Base-by-base conservation (phyloP, 2,113 vertebrate species). In the Poicephalus meyeri region DNA sequence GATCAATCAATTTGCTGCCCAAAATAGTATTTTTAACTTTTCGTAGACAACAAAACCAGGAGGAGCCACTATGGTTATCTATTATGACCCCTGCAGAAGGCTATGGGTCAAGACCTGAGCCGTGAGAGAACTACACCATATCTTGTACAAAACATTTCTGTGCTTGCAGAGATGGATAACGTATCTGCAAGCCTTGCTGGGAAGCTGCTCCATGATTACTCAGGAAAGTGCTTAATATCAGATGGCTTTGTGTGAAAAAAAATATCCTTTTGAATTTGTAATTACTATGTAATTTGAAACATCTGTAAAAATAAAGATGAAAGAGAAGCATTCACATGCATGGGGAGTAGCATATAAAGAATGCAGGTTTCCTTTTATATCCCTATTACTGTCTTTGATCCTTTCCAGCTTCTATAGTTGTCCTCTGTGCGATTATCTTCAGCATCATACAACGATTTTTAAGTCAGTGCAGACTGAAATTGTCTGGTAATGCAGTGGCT, bases 221-320 rank as follows among this genome's bases (percentile, higher is more conserved):
- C 35, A 88, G 44, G 6, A 81, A 28, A 76, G 31, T 18, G 17
- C 37, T 53, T 89, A 55, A 86, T 50, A 86, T 88, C 25, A 41
- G 73, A 81, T 68, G 3, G 33, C 24, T 91, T 71, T 82, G 14
- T 79, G 60, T 18, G 29, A 60, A 87, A 72, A 87, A 91, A 58
- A n/a, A 58, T 2, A 80, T 29, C 35, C 39, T 80, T 89, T 92
- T 58, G 46, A 84, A 85, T 95, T 82, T 91, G 47, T 92, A 93
- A 95, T 95, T 92, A 89, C 66, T 79, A 29, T 92, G 77, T 88
- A 91, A 95, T 97, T 94, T 92, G 58, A 94, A 96, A 82, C 61
- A 63, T 91, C 70, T 91, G 65, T 87, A 80, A 91, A 92, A 89
- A 79, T 61, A 64, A 84, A 91, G 70, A 93, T 91, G 64, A 92